Conservation (phyloP, 2,113 vertebrate genomes). For the Galemys pyrenaicus region DNA sequence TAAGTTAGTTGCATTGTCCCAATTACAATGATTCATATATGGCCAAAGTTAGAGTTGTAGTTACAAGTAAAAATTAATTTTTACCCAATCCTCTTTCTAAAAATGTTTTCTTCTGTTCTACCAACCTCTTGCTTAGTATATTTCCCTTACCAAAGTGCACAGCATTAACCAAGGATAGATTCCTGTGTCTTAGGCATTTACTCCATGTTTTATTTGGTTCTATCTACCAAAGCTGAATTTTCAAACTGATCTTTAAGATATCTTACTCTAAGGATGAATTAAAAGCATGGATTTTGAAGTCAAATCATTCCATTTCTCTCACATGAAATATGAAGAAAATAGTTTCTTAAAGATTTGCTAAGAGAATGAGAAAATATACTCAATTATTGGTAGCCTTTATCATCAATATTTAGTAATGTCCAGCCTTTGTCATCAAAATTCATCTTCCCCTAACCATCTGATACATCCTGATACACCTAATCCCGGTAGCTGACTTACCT, state of each 20-base stretch:
- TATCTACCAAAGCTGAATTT: not conserved
- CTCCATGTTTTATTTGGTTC: not conserved
- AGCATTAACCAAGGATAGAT: not conserved
- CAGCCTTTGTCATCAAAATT: not conserved
- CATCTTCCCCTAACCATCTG: not conserved
- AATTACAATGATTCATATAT: not conserved
- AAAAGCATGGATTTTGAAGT: not conserved
- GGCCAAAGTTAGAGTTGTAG: not conserved
- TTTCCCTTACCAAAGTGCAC: not conserved
- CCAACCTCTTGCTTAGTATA: not conserved
- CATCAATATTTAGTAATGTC: not conserved
- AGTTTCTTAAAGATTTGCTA: not conserved
- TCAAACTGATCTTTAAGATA: not conserved
- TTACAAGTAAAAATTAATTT: not conserved
- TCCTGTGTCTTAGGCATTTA: not conserved
- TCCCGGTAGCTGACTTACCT: not conserved
- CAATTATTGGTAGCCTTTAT: not conserved
- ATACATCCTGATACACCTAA: not conserved
- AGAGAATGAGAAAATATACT: not conserved
- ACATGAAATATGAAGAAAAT: not conserved
- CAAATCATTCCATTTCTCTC: not conserved
- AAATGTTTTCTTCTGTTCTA: not conserved
- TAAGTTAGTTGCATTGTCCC: not conserved
- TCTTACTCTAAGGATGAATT: not conserved
- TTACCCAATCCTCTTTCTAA: not conserved